These are phyloP conservation scores for Omphaloscelis lunosa DNA, from an alignment of 2,888 invertebrate genomes.

Conservation along the genomic window DNA sequence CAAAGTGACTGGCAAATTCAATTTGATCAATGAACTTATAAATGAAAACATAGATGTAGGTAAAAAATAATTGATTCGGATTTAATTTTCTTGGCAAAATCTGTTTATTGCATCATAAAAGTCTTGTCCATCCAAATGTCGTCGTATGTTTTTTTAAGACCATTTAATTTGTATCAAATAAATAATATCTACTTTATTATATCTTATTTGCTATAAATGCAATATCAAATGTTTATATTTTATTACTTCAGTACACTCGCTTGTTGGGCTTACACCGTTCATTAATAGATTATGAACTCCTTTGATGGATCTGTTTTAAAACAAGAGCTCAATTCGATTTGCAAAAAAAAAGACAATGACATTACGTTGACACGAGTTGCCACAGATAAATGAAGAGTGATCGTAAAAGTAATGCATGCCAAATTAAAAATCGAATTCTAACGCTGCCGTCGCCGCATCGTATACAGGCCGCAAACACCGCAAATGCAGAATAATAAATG, in stretches of 20 bases:
- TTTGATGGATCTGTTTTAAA: conserved; percentile 26
- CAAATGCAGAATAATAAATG: conserved; percentile 43
- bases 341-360: neutral
- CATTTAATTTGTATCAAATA: neutral
- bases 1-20: neutral
- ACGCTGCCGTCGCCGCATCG: neutral
- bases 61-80: neutral
- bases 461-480: neutral
- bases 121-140: neutral
- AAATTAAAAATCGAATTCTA: conserved; percentile 26
- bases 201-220: neutral
- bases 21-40: neutral
- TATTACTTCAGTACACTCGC: conserved; percentile 1
- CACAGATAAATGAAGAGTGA: conserved; percentile 40
- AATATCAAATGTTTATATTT: conserved; percentile 8
- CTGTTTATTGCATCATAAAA: neutral
- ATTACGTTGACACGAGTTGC: conserved; percentile 9
- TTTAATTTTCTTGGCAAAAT: neutral
- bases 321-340: neutral
- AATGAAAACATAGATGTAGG: neutral
- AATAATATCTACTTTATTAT: neutral
- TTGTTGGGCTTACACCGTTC: neutral
- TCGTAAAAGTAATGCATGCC: conserved; percentile 25
- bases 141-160: neutral
- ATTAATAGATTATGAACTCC: conserved; percentile 12